Conservation (phyloP, 1,140 invertebrate genomes). For the Planococcus citri region DNA sequence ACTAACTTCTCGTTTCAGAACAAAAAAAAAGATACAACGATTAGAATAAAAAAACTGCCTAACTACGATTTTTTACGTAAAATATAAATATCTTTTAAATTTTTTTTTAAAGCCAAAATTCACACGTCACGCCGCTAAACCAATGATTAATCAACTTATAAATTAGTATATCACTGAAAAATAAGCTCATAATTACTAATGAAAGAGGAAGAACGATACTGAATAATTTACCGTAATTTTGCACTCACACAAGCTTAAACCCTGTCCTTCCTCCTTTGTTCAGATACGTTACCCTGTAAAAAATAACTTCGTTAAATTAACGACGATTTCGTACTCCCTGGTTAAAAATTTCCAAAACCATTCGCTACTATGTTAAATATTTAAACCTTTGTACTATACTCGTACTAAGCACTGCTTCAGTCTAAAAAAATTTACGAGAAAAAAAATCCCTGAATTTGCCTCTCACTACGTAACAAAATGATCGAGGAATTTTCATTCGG, state of each 20-base stretch:
- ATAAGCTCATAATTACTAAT: constrained; percentile 20
- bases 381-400: background rate
- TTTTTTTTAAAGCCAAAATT: constrained; percentile 1
- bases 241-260: background rate
- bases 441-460: background rate
- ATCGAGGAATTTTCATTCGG: background rate
- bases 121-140: background rate
- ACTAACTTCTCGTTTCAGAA: background rate
- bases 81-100: no score
- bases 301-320: constrained; percentile 12
- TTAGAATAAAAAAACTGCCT: background rate
- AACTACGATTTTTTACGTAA: background rate
- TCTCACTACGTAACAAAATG: background rate
- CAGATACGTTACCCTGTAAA: constrained; percentile 15
- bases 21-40: background rate
- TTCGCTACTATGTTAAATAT: no score
- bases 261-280: constrained; percentile 10
- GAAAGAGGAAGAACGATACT: constrained; percentile 10
- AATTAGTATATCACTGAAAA: constrained; percentile 19
- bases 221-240: background rate
- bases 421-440: background rate
- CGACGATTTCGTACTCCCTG: background rate
- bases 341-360: background rate
- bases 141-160: background rate
- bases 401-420: no score